Evolutionary conservation across 2,888 invertebrate genomes (phyloP).

Genomic region (Keiferia lycopersicella): DNA sequence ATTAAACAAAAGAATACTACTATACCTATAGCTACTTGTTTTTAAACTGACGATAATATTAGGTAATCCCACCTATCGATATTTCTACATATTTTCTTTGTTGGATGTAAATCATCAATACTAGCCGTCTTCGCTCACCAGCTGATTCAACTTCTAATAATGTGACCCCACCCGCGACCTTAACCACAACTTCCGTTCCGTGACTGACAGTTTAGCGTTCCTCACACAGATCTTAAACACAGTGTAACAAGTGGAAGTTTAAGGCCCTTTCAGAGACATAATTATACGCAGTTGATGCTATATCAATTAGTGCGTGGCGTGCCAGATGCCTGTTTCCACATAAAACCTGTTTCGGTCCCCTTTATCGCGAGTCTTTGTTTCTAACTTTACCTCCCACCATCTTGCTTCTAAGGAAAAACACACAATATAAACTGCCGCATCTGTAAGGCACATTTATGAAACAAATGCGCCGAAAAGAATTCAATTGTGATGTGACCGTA

Average conservation of each 20-base stretch:
- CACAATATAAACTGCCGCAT: slow-evolving; percentile 24
- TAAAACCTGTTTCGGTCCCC: slow-evolving; percentile 71
- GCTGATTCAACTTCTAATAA: no score
- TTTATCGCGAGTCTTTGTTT: slow-evolving; percentile 64
- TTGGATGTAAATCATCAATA: no score
- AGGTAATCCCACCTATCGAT: no score
- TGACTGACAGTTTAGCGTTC: no score
- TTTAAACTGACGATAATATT: no score
- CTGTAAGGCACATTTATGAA: slow-evolving; percentile 46
- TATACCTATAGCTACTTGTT: no score
- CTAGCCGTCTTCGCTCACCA: no score
- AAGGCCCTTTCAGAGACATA: slow-evolving; percentile 41
- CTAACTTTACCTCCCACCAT: slow-evolving; percentile 42
- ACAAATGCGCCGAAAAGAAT: slow-evolving; percentile 41
- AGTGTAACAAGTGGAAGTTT: slow-evolving; percentile 30
- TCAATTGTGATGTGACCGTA: slow-evolving; percentile 46
- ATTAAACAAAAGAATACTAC: no score
- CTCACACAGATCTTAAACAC: background rate
- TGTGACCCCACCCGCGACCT: no score
- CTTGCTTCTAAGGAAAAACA: slow-evolving; percentile 19
- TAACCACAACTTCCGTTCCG: no score
- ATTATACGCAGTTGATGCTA: slow-evolving; percentile 65
- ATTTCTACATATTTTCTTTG: no score
- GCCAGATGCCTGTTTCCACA: slow-evolving; percentile 67
- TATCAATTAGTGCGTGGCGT: slow-evolving; percentile 75